These are phyloP conservation scores for Heliothis peltigera DNA, from an alignment of 2,888 invertebrate genomes.

Conservation along the genomic window DNA sequence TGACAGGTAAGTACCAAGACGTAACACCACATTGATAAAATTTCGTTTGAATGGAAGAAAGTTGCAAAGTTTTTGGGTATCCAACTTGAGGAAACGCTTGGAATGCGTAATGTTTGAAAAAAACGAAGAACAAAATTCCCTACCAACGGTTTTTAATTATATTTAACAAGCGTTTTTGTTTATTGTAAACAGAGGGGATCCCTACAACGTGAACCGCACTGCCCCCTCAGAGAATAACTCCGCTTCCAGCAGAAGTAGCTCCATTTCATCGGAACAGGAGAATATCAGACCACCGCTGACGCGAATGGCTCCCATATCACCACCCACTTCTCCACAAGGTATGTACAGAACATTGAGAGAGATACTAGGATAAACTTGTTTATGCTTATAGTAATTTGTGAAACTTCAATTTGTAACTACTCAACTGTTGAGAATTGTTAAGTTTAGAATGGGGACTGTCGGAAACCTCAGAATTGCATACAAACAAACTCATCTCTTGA, in stretches of 20 bases:
- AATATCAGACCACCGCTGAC: conserved; percentile 84
- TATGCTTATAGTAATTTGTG: too few relatives aligned
- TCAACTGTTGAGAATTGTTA: too few relatives aligned
- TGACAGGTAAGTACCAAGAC: conserved; percentile 67
- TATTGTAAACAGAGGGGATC: conserved; percentile 62
- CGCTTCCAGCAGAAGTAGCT: conserved; percentile 85
- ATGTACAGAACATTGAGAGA: conserved; percentile 10
- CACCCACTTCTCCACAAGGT: conserved; percentile 86
- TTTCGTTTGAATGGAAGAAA: not conserved
- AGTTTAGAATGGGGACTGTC: too few relatives aligned
- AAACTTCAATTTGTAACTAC: too few relatives aligned
- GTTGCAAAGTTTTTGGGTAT: not conserved
- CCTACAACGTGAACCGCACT: conserved; percentile 70
- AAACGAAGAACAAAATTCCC: not conserved
- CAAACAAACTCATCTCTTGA: too few relatives aligned
- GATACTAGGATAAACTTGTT: not conserved
- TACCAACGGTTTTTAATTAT: too few relatives aligned
- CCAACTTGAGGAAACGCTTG: too few relatives aligned
- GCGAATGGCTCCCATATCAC: conserved; percentile 85
- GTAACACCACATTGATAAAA: not conserved
- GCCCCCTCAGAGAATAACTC: conserved; percentile 79
- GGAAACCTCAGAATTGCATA: too few relatives aligned
- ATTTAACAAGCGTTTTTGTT: too few relatives aligned
- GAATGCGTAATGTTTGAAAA: too few relatives aligned
- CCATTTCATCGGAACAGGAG: conserved; percentile 86